Conservation (phyloP, 2,797 vertebrate genomes). For the Lagocephalus sceleratus region DNA sequence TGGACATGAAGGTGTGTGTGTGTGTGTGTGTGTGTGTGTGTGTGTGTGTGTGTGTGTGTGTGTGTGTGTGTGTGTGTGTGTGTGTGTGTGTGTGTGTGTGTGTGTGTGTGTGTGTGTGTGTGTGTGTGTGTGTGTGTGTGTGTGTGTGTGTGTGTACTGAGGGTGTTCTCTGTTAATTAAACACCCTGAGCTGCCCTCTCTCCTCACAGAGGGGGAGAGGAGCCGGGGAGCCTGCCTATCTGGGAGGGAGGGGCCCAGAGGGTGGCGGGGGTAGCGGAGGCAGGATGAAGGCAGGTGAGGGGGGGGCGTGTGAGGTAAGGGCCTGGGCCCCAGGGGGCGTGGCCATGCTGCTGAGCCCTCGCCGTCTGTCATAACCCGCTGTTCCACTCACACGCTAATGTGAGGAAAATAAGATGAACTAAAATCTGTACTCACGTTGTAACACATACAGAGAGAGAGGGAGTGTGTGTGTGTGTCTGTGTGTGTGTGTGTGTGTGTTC, state of each 20-base stretch:
- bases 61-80: too few species aligned
- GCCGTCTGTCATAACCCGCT: slow-evolving; percentile 81
- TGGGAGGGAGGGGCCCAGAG: slow-evolving; percentile 21
- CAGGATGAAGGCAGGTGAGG: slow-evolving; percentile 21
- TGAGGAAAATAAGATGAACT: slow-evolving; percentile 5
- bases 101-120: slow-evolving; percentile 20
- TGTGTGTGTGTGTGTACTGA: slow-evolving; percentile 12
- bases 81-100: too few species aligned
- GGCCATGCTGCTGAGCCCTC: slow-evolving; percentile 61
- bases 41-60: too few species aligned
- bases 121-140: slow-evolving; percentile 10
- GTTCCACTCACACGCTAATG: slow-evolving; percentile 62
- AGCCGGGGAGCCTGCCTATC: slow-evolving; percentile 46
- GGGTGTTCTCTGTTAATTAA: neutral
- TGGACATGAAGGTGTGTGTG: too few species aligned
- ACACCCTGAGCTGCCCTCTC: slow-evolving; percentile 24
- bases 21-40: too few species aligned
- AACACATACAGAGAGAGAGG: neutral
- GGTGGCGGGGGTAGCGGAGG: slow-evolving; percentile 10
- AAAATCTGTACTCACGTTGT: too few species aligned
- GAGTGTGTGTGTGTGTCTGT: neutral
- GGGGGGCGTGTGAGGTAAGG: slow-evolving; percentile 6
- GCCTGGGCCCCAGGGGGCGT: slow-evolving; percentile 13
- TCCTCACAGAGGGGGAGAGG: slow-evolving; percentile 38
- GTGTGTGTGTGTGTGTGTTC: too few species aligned